Percentiles rank a stretch among this genome's conserved stretches.
Evolutionary conservation across 2,113 vertebrate genomes (phyloP).

Genomic region (Odontophorus gujanensis): DNA sequence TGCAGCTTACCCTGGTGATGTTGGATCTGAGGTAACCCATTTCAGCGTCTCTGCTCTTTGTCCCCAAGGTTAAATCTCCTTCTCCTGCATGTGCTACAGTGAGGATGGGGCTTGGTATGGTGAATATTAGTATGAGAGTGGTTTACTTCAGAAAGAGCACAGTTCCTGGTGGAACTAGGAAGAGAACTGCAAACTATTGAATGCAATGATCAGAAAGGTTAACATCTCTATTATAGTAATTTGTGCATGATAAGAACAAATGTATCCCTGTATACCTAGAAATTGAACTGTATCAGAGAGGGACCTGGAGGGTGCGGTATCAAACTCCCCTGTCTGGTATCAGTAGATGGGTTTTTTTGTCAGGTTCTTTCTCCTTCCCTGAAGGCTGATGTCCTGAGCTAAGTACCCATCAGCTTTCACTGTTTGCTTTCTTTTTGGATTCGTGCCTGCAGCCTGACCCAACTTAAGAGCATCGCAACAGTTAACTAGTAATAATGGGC

Average conservation of each 20-base stretch:
- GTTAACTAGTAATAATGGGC: not conserved
- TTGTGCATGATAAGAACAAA: not conserved
- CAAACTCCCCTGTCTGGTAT: not conserved
- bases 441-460: not conserved
- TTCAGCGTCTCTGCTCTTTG: not conserved
- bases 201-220: not conserved
- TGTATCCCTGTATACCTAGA: not conserved
- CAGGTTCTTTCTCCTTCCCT: not conserved
- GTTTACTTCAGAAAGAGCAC: not conserved
- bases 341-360: not conserved
- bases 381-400: not conserved
- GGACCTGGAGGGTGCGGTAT: not conserved
- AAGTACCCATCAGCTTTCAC: not conserved
- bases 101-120: not conserved
- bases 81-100: too few species aligned
- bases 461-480: not conserved
- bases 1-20: not conserved
- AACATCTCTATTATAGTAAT: not conserved
- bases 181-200: too few species aligned
- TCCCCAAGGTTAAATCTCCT: not conserved
- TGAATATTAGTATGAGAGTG: not conserved
- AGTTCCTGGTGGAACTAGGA: not conserved
- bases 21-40: not conserved
- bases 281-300: not conserved
- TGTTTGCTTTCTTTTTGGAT: not conserved